phyloP scores from a whole-genome alignment of 1,140 invertebrate genomes.

The Zeugodacus cucurbitae region DNA sequence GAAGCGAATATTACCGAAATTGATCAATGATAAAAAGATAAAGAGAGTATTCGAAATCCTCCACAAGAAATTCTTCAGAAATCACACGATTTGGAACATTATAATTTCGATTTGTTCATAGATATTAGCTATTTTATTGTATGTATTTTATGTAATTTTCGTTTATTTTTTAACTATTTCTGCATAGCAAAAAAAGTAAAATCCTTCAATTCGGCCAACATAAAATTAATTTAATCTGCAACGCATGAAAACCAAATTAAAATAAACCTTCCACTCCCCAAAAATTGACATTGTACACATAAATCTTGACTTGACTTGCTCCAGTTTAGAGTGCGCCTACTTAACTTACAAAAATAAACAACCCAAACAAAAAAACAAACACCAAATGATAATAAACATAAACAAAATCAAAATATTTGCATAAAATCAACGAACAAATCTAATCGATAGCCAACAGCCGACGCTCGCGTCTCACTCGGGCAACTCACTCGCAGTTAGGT shows the following conservation, averaged over 20 bases:
- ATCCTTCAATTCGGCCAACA: background rate
- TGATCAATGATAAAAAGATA: too few species aligned
- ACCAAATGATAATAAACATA: background rate
- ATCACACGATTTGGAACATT: too few species aligned
- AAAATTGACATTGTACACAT: background rate
- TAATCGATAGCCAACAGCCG: background rate
- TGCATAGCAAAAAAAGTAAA: background rate
- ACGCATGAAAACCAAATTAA: background rate
- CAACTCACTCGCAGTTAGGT: background rate
- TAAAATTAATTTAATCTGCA: background rate
- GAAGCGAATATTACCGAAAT: too few species aligned
- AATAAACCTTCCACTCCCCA: background rate
- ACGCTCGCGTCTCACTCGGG: background rate
- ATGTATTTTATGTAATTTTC: too few species aligned
- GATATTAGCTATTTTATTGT: too few species aligned
- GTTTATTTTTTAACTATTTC: background rate
- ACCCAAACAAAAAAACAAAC: background rate
- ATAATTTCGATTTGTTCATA: too few species aligned
- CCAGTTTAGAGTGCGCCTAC: background rate
- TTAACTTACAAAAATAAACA: background rate
- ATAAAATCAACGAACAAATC: background rate
- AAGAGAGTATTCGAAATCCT: too few species aligned
- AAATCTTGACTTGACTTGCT: background rate
- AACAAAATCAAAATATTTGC: constrained; percentile 2
- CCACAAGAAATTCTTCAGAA: too few species aligned